These are phyloP conservation scores for Malurus cyaneus DNA, from an alignment of 2,113 vertebrate species.

Conservation along the genomic window DNA sequence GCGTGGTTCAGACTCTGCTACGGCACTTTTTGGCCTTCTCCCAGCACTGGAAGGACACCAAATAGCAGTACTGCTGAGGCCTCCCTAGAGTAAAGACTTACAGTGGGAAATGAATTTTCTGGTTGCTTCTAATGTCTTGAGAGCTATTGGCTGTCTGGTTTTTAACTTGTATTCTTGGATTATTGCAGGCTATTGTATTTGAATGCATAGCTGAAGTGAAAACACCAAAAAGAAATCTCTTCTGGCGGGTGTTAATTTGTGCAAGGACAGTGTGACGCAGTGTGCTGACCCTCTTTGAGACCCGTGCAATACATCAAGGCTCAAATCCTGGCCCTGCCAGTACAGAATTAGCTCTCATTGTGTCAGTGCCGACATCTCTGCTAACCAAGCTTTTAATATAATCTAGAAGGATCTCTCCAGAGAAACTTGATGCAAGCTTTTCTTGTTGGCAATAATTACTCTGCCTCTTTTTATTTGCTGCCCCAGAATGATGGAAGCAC, in stretches of 20 bases:
- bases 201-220: background rate
- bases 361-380: background rate
- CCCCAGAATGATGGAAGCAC: background rate
- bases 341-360: background rate
- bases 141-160: background rate
- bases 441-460: background rate
- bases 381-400: background rate
- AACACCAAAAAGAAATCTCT: background rate
- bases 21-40: background rate
- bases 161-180: background rate
- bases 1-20: background rate
- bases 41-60: slow-evolving; percentile 9
- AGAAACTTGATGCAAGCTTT: background rate
- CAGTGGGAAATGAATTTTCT: background rate
- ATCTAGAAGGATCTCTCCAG: background rate
- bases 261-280: background rate
- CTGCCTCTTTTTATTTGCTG: background rate
- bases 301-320: background rate
- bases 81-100: background rate
- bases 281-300: background rate
- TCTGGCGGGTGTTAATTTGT: background rate
- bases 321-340: background rate
- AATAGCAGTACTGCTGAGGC: background rate
- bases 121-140: background rate
- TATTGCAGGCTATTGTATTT: background rate